Percentiles rank a stretch among this genome's conserved stretches.
Evolutionary conservation across 1,140 invertebrate species (phyloP).

Genomic region (Cataglyphis hispanica): DNA sequence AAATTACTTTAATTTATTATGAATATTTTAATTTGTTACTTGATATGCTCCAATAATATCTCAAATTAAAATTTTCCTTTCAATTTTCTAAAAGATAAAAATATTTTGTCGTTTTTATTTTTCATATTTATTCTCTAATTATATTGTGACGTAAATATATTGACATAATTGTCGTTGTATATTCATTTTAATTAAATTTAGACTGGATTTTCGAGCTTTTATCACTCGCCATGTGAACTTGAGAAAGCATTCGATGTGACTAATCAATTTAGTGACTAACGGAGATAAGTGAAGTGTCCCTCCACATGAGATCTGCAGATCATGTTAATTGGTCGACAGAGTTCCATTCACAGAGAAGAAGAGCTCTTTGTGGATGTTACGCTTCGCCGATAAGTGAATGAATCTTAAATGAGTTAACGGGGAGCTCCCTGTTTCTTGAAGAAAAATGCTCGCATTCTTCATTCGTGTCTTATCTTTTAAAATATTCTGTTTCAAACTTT

Average conservation of each 20-base stretch:
- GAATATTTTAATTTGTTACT: not conserved
- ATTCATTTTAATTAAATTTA: not conserved
- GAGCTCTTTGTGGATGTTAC: constrained; percentile 34
- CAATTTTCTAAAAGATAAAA: not conserved
- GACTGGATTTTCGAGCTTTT: not conserved
- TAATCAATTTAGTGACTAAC: constrained; percentile 30
- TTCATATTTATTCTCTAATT: not conserved
- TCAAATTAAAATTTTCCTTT: not conserved
- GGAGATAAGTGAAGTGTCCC: constrained; percentile 38
- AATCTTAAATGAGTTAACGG: constrained; percentile 49
- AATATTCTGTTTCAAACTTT: not conserved
- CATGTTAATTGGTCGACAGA: constrained; percentile 47
- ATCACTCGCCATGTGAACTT: constrained; percentile 8
- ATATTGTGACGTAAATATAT: too few relatives aligned
- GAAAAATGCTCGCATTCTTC: constrained; percentile 14
- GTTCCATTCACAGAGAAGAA: constrained; percentile 31
- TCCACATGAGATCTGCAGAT: not conserved
- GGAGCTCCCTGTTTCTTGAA: not conserved
- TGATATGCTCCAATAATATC: not conserved
- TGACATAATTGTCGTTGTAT: too few relatives aligned
- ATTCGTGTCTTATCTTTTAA: not conserved
- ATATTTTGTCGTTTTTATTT: not conserved
- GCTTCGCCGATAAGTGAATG: constrained; percentile 31
- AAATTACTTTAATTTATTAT: not conserved
- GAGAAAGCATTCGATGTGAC: constrained; percentile 5